phyloP scores from a whole-genome alignment of 2,113 vertebrate species.

The Eidolon helvum region DNA sequence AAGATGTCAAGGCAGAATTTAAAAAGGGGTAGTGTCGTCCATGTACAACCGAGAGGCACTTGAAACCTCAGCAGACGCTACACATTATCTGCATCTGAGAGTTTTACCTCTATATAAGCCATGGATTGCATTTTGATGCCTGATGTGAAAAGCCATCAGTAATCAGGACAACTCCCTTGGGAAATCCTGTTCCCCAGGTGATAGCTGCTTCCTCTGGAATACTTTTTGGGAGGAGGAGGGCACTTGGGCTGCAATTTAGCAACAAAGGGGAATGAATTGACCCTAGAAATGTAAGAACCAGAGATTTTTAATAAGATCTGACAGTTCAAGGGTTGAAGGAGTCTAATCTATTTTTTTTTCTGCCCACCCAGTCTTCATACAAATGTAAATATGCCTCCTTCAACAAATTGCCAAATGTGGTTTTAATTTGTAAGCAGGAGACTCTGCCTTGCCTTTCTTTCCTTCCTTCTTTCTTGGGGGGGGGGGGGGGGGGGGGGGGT shows the following conservation, averaged over 20 bases:
- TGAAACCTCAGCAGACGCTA: neutral
- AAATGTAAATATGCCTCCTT: constrained; percentile 86
- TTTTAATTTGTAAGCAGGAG: constrained; percentile 84
- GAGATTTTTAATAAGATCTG: constrained; percentile 81
- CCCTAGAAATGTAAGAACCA: constrained; percentile 74
- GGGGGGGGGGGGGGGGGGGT: no score
- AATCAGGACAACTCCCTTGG: constrained; percentile 6
- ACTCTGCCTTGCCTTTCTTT: constrained; percentile 51
- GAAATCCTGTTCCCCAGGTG: constrained; percentile 52
- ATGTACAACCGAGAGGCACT: neutral
- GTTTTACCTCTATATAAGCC: neutral
- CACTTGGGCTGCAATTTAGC: constrained; percentile 25
- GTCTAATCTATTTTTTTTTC: constrained; percentile 78
- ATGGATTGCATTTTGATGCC: constrained; percentile 5
- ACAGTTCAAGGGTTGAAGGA: constrained; percentile 83
- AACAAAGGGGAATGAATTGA: constrained; percentile 69
- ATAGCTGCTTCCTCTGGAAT: neutral
- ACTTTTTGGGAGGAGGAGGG: neutral
- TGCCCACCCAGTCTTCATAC: constrained; percentile 86
- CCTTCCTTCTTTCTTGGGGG: no score
- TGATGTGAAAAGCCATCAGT: constrained; percentile 43
- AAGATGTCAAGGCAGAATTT: neutral
- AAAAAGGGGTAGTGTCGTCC: neutral
- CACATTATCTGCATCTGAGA: neutral
- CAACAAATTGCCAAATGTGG: constrained; percentile 86